Conservation (phyloP, 2,113 vertebrate genomes). For the Salvelinus alpinus region DNA sequence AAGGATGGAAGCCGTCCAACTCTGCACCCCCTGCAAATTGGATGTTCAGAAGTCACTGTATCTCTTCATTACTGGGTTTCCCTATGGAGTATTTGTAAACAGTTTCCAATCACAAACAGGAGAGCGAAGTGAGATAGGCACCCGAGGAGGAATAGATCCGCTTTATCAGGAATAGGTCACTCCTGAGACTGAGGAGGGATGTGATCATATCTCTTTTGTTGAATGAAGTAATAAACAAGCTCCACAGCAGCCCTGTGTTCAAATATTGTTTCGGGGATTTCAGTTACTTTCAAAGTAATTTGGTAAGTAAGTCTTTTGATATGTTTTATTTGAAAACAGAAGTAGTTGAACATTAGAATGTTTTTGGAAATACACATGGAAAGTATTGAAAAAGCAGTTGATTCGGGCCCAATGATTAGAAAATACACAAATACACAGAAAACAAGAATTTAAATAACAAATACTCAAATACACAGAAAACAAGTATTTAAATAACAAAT, state of each 20-base stretch:
- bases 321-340: not conserved
- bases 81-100: slow-evolving; percentile 37
- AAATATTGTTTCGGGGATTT: no score
- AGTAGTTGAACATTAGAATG: no score
- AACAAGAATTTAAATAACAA: no score
- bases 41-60: slow-evolving; percentile 29
- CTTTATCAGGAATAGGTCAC: not conserved
- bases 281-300: no score
- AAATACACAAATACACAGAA: no score
- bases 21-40: slow-evolving; percentile 24
- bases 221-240: not conserved
- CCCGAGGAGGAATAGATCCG: slow-evolving; percentile 21
- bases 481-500: no score
- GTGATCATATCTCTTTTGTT: slow-evolving; percentile 16
- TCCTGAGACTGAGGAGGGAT: not conserved
- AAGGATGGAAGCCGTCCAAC: slow-evolving; percentile 36
- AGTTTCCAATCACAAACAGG: slow-evolving; percentile 21
- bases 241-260: not conserved
- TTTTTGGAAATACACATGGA: no score
- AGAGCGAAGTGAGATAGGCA: slow-evolving; percentile 13
- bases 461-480: no score
- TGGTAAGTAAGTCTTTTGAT: not conserved
- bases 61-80: slow-evolving; percentile 34
- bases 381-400: no score
- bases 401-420: no score